These are phyloP conservation scores for Verasper variegatus DNA, from an alignment of 2,113 vertebrate species.

Conservation along the genomic window DNA sequence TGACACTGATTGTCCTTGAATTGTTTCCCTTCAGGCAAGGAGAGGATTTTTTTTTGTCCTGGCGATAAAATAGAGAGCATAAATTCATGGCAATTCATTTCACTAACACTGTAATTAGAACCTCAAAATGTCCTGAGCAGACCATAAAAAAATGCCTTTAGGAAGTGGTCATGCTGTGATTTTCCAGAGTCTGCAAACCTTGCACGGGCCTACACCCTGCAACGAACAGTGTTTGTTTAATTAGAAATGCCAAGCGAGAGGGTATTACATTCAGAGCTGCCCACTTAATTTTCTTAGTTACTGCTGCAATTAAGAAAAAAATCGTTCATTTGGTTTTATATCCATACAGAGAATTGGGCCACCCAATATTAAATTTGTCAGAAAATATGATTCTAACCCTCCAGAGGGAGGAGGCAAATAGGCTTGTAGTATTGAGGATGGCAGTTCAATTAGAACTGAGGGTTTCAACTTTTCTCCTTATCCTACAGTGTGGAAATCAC, in stretches of 20 bases:
- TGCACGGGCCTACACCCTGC: conserved; percentile 22
- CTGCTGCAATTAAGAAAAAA: conserved; percentile 56
- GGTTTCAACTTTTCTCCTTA: neutral
- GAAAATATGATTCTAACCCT: conserved; percentile 41
- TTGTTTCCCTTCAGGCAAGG: conserved; percentile 66
- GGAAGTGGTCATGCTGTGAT: conserved; percentile 50
- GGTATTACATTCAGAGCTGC: conserved; percentile 53
- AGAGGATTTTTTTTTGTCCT: conserved; percentile 53
- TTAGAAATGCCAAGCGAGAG: conserved; percentile 59
- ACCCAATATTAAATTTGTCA: conserved; percentile 54
- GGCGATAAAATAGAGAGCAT: conserved; percentile 56
- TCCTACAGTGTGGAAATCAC: too few species aligned
- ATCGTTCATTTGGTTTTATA: conserved; percentile 52
- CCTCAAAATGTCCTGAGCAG: conserved; percentile 42
- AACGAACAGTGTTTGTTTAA: conserved; percentile 55
- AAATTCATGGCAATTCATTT: conserved; percentile 61
- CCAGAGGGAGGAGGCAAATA: neutral
- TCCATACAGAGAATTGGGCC: conserved; percentile 43
- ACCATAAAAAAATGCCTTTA: conserved; percentile 34
- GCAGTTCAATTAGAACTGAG: neutral
- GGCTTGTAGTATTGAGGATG: neutral
- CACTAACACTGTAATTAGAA: conserved; percentile 51
- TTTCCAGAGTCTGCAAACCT: conserved; percentile 43
- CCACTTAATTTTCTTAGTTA: conserved; percentile 62
- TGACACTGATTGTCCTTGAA: conserved; percentile 67